A percentile compares a stretch with the other conserved stretches of the same genome.
Evolutionary conservation across 2,888 invertebrate species (phyloP).

Genomic region (Baccha elongata): DNA sequence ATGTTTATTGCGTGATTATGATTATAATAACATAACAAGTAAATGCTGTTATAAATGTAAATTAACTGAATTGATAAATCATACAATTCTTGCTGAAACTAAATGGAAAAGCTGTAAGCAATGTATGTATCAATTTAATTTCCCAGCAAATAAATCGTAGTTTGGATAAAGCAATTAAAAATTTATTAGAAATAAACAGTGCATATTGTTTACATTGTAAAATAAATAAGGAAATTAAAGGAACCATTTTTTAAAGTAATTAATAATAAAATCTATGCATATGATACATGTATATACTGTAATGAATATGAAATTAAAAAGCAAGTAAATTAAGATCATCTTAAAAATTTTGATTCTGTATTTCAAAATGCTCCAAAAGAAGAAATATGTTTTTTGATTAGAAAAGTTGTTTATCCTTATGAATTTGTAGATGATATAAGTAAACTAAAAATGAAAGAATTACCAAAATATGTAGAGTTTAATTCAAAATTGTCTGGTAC

Average conservation of each 20-base stretch:
- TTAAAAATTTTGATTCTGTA: constrained; percentile 21
- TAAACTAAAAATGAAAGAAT: constrained; percentile 7
- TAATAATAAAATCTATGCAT: constrained; percentile 19
- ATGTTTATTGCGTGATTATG: constrained; percentile 9
- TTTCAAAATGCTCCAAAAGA: constrained; percentile 15
- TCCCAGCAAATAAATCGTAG: constrained; percentile 26
- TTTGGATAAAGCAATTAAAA: constrained; percentile 21
- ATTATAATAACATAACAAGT: constrained; percentile 10
- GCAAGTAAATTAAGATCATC: constrained; percentile 17
- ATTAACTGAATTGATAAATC: neutral
- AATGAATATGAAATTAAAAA: constrained; percentile 11
- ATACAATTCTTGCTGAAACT: neutral
- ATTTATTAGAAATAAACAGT: constrained; percentile 17
- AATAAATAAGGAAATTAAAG: constrained; percentile 16
- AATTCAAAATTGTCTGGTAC: constrained; percentile 19
- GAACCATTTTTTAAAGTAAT: constrained; percentile 31
- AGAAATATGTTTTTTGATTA: constrained; percentile 10
- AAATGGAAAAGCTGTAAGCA: too few species aligned
- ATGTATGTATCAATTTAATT: constrained; percentile 30
- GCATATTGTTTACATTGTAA: constrained; percentile 15
- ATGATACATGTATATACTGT: constrained; percentile 17
- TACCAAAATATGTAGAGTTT: constrained; percentile 12
- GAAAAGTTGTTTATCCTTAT: constrained; percentile 24
- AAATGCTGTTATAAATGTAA: constrained; percentile 8
- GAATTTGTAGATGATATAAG: constrained; percentile 17